A percentile compares a stretch with the other conserved stretches of the same genome.
phyloP scores from a whole-genome alignment of 2,888 invertebrate genomes.

The Leptura quadrifasciata region DNA sequence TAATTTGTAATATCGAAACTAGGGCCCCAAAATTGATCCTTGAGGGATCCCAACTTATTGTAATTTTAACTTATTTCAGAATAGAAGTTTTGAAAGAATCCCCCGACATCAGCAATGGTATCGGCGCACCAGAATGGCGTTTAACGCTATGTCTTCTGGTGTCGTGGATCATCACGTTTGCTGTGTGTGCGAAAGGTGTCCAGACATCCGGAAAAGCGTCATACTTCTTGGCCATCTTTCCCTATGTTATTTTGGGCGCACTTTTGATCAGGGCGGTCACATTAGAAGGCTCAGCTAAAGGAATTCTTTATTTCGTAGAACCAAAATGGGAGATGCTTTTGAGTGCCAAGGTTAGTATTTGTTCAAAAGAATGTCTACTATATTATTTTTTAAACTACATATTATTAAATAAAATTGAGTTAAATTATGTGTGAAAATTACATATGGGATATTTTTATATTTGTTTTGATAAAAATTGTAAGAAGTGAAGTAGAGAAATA shows the following conservation, averaged over 20 bases:
- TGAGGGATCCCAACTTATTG: background rate
- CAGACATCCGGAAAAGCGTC: conserved; percentile 88
- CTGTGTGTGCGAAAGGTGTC: conserved; percentile 83
- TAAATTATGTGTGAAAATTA: too few relatives aligned
- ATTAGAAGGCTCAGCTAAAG: conserved; percentile 82
- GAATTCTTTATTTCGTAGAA: conserved; percentile 85
- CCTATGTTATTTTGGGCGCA: conserved; percentile 85
- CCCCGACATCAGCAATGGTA: conserved; percentile 71
- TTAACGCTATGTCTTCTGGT: conserved; percentile 80
- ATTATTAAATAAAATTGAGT: too few relatives aligned
- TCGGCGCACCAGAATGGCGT: conserved; percentile 80
- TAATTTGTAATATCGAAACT: too few relatives aligned
- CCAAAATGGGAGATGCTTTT: conserved; percentile 86
- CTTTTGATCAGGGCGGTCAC: conserved; percentile 81
- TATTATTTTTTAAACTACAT: too few relatives aligned
- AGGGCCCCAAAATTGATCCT: background rate
- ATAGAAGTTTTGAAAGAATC: conserved; percentile 76
- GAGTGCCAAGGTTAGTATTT: conserved; percentile 79
- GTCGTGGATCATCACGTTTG: conserved; percentile 82
- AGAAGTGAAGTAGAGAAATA: too few relatives aligned
- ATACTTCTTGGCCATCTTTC: conserved; percentile 91
- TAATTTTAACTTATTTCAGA: conserved; percentile 66
- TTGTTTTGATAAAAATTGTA: too few relatives aligned
- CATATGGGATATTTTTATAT: too few relatives aligned
- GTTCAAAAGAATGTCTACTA: too few relatives aligned